These are phyloP conservation scores for Drosophila simulans DNA, from an alignment of 1,140 invertebrate species.

Conservation along the genomic window DNA sequence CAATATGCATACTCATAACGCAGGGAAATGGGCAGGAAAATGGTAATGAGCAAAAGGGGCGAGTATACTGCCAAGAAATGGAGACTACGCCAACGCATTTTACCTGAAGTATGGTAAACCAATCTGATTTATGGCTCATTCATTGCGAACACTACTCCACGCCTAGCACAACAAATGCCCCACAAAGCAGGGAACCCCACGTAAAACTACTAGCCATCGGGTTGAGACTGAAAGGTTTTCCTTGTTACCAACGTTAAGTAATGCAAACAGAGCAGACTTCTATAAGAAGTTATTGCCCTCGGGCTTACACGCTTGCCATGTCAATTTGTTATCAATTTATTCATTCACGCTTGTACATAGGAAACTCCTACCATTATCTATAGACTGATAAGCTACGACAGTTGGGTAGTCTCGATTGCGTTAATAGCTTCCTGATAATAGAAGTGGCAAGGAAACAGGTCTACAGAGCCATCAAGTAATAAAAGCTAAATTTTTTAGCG, in stretches of 20 bases:
- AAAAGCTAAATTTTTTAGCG: too few species aligned
- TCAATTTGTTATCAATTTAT: slow-evolving; percentile 37
- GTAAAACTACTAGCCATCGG: slow-evolving; percentile 25
- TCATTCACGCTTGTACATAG: slow-evolving; percentile 31
- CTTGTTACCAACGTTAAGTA: slow-evolving; percentile 20
- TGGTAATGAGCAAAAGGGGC: slow-evolving; percentile 1
- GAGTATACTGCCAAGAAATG: slow-evolving; percentile 3
- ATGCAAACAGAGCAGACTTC: slow-evolving; percentile 21
- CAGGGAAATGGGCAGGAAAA: slow-evolving; percentile 7
- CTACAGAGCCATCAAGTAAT: background rate
- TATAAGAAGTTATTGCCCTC: slow-evolving; percentile 50
- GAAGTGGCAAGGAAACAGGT: background rate
- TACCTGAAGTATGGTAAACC: slow-evolving; percentile 12
- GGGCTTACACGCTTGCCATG: slow-evolving; percentile 11
- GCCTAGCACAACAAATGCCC: slow-evolving; percentile 65
- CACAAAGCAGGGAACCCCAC: slow-evolving; percentile 16
- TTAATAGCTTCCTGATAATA: slow-evolving; percentile 33
- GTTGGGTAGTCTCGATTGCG: slow-evolving; percentile 8
- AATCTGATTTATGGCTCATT: slow-evolving; percentile 56
- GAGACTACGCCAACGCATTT: slow-evolving; percentile 49
- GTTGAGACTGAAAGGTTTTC: slow-evolving; percentile 62
- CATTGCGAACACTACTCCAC: slow-evolving; percentile 21
- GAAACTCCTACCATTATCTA: slow-evolving; percentile 25
- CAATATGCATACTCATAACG: slow-evolving; percentile 54
- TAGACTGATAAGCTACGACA: slow-evolving; percentile 13